Evolutionary conservation across 2,113 vertebrate genomes (phyloP), one percentile per base, ranked within the genome.

Genomic region (Misgurnus mizolepis): DNA sequence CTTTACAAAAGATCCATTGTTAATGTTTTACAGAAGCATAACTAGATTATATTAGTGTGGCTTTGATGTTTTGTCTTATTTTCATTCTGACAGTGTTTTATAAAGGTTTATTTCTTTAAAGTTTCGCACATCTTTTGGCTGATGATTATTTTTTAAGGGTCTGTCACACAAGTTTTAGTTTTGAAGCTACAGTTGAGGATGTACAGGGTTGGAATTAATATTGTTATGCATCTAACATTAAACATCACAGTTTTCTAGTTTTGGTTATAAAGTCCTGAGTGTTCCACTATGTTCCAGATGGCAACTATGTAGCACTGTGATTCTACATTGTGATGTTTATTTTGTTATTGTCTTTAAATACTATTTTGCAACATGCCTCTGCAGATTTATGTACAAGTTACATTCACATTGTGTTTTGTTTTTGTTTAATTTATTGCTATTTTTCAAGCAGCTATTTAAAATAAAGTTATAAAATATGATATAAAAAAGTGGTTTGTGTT

Each of bases 291-390:
- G 41, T 61, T 62, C 5, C 12, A 9, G 72, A 40, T 62, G 45
- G 65, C 27, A 53, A 34, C 47, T 61, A 77, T 55, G 69, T 12
- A 78, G 68, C 82, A 86, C 85, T 86, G 85, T 84, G 85, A 86
- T 60, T 18, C 40, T 47, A 43, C 55, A 61, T 76, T 49, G 39
- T 41, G 55, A 8, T 78, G 72, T 82, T 65, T 27, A 64, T 66
- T 65, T 76, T 65, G 43, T 58, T 56, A 15, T 18, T n/a, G 58
- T 11, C 55, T 64, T 65, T 50, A 69, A 69, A 78, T 4, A 41
- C 62, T 45, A 47, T 15, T 81, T 83, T 79, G 79, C 68, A 78
- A 45, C 12, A 53, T 70, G 41, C 40, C 43, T 79, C 64, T 78
- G 60, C 80, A 64, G 66, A 80, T 78, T 67, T 67, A 72, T 71